phyloP scores from a whole-genome alignment of 2,888 invertebrate genomes.

The Dolomedes plantarius region DNA sequence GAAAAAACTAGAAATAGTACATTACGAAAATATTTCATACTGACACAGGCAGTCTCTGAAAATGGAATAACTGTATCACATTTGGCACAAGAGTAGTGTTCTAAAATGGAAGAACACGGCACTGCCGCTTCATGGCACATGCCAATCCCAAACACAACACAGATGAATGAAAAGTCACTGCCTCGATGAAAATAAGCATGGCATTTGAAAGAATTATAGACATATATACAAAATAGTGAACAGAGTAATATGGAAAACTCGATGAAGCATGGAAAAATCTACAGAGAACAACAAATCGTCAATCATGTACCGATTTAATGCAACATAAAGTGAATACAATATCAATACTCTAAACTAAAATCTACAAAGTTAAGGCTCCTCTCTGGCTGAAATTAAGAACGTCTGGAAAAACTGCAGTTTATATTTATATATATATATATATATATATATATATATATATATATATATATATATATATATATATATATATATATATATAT shows the following conservation, averaged over 20 bases:
- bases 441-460: too few relatives aligned
- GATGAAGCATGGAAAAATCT: background rate
- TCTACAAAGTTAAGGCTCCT: too few relatives aligned
- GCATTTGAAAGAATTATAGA: background rate
- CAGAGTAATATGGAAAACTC: background rate
- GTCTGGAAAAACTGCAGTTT: too few relatives aligned
- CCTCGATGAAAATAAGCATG: background rate
- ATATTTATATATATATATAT: too few relatives aligned
- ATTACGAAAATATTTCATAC: slow-evolving; percentile 2
- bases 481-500: too few relatives aligned
- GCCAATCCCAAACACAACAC: slow-evolving; percentile 22
- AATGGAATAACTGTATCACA: slow-evolving; percentile 56
- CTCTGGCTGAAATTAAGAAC: too few relatives aligned
- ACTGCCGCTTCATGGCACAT: slow-evolving; percentile 34
- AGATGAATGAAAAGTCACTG: background rate
- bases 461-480: too few relatives aligned
- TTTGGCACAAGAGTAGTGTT: slow-evolving; percentile 56
- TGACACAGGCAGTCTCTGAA: background rate
- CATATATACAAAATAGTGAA: background rate
- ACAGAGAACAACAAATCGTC: too few relatives aligned
- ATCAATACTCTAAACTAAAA: too few relatives aligned
- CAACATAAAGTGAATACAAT: too few relatives aligned
- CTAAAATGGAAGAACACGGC: slow-evolving; percentile 56
- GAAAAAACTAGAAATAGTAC: background rate
- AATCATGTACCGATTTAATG: too few relatives aligned